phyloP scores from a whole-genome alignment of 30 jellyfish, hydroid and myxozoan species.

The Hydractinia echinata region DNA sequence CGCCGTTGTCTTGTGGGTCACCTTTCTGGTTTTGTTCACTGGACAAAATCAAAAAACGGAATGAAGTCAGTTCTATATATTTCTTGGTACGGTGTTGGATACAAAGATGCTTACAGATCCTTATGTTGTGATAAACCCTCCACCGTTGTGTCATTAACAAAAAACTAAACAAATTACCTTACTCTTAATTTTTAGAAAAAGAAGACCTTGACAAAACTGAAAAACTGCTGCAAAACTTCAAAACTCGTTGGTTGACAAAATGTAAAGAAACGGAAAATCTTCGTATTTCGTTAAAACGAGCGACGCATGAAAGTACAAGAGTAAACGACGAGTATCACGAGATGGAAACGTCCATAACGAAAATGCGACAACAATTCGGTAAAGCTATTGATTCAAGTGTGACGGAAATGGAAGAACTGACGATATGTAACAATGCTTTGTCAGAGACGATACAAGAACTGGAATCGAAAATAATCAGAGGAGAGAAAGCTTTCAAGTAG shows the following conservation, averaged over 20 bases:
- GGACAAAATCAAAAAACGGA: no score
- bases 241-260: conserved; percentile 66
- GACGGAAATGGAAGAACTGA: conserved; percentile 70
- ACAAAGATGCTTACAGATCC: background rate
- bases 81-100: no score
- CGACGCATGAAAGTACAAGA: conserved; percentile 61
- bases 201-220: conserved; percentile 36
- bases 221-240: conserved; percentile 51
- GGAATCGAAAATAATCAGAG: conserved; percentile 41
- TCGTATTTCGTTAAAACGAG: conserved; percentile 48
- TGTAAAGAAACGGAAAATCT: conserved; percentile 60
- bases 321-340: conserved; percentile 75
- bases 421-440: conserved; percentile 62
- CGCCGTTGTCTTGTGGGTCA: no score
- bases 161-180: background rate
- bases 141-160: background rate
- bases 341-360: conserved; percentile 53
- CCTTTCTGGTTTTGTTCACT: no score
- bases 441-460: conserved; percentile 50
- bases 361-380: conserved; percentile 77
- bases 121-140: background rate
- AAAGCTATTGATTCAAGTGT: conserved; percentile 84
- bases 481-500: conserved; percentile 40
- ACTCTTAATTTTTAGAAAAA: conserved; percentile 11
- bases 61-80: no score